Conservation (phyloP, 2,113 vertebrate genomes). For the Corydoras maculifer region DNA sequence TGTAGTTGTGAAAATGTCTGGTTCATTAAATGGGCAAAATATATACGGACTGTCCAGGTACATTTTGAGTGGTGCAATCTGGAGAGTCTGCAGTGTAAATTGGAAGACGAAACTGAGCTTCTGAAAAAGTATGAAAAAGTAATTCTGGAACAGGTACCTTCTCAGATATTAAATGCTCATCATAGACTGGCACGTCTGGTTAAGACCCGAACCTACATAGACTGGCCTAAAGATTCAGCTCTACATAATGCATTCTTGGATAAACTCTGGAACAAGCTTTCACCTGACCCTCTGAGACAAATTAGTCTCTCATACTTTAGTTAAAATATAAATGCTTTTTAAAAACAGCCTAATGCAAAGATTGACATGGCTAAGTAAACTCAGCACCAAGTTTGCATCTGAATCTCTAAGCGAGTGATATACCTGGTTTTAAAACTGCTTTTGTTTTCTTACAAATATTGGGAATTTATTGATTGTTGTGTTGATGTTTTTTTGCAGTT, state of each 20-base stretch:
- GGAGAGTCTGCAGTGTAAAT: slow-evolving; percentile 1
- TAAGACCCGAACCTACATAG: slow-evolving; percentile 44
- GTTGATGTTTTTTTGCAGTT: no score
- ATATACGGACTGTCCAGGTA: slow-evolving; percentile 3
- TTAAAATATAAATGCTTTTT: no score
- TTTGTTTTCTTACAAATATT: no score
- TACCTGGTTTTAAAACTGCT: no score
- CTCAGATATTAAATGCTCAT: slow-evolving; percentile 28
- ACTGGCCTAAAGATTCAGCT: slow-evolving; percentile 44
- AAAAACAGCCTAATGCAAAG: no score
- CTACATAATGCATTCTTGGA: slow-evolving; percentile 42
- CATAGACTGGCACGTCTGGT: slow-evolving; percentile 46
- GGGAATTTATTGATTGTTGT: no score
- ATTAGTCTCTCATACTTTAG: neutral
- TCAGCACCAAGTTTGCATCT: no score
- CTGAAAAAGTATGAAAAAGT: neutral
- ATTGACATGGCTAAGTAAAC: no score
- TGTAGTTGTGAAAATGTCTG: slow-evolving; percentile 33
- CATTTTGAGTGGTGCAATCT: neutral
- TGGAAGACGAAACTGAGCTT: neutral
- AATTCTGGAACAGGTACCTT: slow-evolving; percentile 44
- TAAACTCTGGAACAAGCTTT: slow-evolving; percentile 30
- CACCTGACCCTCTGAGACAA: neutral
- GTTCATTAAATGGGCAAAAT: slow-evolving; percentile 21
- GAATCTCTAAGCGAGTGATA: no score